Conservation (phyloP, 2,113 vertebrate genomes). For the Lasiurus borealis region DNA sequence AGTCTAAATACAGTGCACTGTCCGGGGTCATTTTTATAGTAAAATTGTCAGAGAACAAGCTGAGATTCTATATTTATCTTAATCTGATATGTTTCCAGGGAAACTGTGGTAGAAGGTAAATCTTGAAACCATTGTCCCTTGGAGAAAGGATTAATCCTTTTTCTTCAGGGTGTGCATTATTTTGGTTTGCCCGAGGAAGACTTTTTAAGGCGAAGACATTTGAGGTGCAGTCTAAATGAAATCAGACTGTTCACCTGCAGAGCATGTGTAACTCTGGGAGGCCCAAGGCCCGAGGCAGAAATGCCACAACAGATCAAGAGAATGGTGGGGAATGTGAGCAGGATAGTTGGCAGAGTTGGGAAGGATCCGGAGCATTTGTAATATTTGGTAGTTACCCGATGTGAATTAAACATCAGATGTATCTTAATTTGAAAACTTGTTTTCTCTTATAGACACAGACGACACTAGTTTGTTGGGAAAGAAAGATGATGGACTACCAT, state of each 20-base stretch:
- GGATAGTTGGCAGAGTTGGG: background rate
- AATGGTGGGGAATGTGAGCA: background rate
- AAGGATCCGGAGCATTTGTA: background rate
- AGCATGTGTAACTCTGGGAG: background rate
- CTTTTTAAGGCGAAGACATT: conserved; percentile 39
- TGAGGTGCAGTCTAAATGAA: conserved; percentile 33
- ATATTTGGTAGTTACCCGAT: background rate
- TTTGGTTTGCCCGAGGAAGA: conserved; percentile 24
- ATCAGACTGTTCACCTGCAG: background rate
- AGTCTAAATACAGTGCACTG: background rate
- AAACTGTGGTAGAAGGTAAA: conserved; percentile 29
- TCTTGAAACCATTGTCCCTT: conserved; percentile 10
- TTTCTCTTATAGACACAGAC: conserved; percentile 87
- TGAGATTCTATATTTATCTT: conserved; percentile 20
- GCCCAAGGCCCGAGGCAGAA: background rate
- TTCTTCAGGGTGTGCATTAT: background rate
- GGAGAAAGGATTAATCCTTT: background rate
- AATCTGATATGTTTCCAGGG: conserved; percentile 39
- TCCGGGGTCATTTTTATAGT: background rate
- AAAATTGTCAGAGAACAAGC: conserved; percentile 29
- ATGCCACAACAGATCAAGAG: background rate
- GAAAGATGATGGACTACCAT: conserved; percentile 90
- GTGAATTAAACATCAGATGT: background rate
- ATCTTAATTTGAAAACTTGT: conserved; percentile 46
- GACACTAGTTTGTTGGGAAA: conserved; percentile 87